Base-by-base conservation (phyloP, 2,797 vertebrate species). In the Alcedo quadribrachys region DNA sequence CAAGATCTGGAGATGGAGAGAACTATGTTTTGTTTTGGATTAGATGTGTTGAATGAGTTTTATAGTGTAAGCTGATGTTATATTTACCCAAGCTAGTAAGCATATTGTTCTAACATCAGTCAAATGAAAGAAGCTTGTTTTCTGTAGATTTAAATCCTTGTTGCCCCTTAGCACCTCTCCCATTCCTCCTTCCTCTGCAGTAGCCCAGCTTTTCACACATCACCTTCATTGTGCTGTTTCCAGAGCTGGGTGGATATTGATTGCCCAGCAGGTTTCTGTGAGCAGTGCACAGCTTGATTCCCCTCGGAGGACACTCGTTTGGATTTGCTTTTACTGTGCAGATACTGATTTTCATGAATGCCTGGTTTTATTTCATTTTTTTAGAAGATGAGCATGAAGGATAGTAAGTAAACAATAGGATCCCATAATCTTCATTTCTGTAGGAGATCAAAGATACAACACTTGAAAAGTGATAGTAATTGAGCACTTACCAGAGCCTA, bases 241-340 rank as follows among this genome's bases (percentile, higher is more conserved):
- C 50, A 78, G 79, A 63, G 33, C 69, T 93, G n/a, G 85, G 60
- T 94, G 81, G 43, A 12, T 81, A 88, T 81, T 86, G 90, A 88
- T 93, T 93, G 67, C 81, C 77, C 70, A 86, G 78, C 67, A 91
- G 63, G 57, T 90, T 92, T 60, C 74, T 94, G 92, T 88, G 81
- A 79, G 83, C 88, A 90, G 85, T 84, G 40, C 35, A 53, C 66
- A 75, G 46, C 74, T 92, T 90, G 63, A 48, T 75, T 92, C 92
- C n/a, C 57, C 55, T 89, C 3, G 6, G 55, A 87, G 73, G 55
- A 60, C 82, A 89, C 66, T 71, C 6, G 25, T 66, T 81, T 87
- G 73, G 40, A 46, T 81, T 92, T 83, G 73, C 18, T 91, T 78
- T 88, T 76, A 63, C 43, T 76, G 14, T 69, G 63, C 63, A 63